Evolutionary conservation across 1,140 invertebrate species (phyloP).

Genomic region (Hormaphis cornu): DNA sequence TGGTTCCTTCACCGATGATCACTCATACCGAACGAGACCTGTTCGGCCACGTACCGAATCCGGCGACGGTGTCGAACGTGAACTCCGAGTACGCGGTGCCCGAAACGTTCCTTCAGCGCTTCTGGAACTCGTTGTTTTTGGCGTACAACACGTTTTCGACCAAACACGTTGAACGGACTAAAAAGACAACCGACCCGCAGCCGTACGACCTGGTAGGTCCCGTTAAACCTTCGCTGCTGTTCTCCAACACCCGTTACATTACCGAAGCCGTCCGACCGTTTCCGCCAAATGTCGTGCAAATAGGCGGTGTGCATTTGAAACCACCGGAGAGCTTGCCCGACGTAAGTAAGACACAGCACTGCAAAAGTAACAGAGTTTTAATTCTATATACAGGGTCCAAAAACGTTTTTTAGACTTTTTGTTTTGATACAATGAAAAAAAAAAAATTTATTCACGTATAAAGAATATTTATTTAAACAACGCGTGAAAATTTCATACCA

Average conservation of each 20-base stretch:
- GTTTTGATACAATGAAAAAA: no score
- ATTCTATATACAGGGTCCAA: no score
- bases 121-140: background rate
- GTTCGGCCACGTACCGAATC: background rate
- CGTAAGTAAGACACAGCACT: slow-evolving; percentile 39
- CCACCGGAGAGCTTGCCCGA: slow-evolving; percentile 48
- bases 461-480: no score
- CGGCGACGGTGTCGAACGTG: background rate
- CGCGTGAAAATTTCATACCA: no score
- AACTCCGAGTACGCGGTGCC: background rate
- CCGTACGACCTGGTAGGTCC: background rate
- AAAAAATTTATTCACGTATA: no score
- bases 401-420: no score
- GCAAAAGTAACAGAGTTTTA: no score
- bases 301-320: slow-evolving; percentile 55
- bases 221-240: background rate
- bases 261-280: slow-evolving; percentile 43
- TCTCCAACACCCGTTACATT: background rate
- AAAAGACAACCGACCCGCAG: background rate
- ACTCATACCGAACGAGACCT: background rate
- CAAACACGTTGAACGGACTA: background rate
- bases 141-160: background rate
- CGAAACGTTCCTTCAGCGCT: background rate
- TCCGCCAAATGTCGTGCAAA: slow-evolving; percentile 53
- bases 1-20: background rate